Conservation (phyloP, 2,888 invertebrate genomes). For the Conops quadrifasciatus region DNA sequence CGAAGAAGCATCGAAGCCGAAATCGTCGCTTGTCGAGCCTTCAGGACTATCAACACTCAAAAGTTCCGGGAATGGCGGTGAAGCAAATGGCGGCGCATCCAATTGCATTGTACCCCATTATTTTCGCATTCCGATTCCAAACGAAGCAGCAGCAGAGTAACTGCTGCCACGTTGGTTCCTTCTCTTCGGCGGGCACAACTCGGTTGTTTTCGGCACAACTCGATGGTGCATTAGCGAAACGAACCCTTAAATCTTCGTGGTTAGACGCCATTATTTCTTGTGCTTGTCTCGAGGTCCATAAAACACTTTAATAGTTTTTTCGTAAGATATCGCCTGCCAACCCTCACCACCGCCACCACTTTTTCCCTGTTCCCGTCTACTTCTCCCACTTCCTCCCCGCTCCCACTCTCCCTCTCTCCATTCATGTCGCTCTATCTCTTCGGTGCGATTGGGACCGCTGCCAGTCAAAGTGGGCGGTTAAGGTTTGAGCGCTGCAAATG, state of each 20-base stretch:
- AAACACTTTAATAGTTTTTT: conserved; percentile 65
- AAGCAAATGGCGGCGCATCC: not conserved
- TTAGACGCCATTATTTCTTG: conserved; percentile 62
- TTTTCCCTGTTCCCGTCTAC: conserved; percentile 7
- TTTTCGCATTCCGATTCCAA: conserved; percentile 24
- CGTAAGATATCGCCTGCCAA: conserved; percentile 25
- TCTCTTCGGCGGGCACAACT: not conserved
- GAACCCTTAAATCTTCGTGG: conserved; percentile 53
- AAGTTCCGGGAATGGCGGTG: not conserved
- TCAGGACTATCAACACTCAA: not conserved
- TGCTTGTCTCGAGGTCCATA: conserved; percentile 63
- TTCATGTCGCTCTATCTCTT: not conserved
- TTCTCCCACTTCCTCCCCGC: conserved; percentile 6
- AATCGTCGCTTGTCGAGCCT: conserved; percentile 17
- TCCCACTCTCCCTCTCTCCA: not conserved
- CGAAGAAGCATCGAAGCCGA: conserved; percentile 35
- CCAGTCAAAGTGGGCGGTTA: conserved; percentile 42
- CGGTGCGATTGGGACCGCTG: conserved; percentile 33
- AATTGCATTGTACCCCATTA: conserved; percentile 18
- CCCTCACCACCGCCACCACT: not conserved
- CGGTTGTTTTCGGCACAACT: not conserved
- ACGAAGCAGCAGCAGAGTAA: not conserved
- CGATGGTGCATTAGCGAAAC: conserved; percentile 31
- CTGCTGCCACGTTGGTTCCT: not conserved
- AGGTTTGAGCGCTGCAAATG: conserved; percentile 15